phyloP scores from a whole-genome alignment of 2,797 vertebrate genomes.

The Sandelia bainsii region DNA sequence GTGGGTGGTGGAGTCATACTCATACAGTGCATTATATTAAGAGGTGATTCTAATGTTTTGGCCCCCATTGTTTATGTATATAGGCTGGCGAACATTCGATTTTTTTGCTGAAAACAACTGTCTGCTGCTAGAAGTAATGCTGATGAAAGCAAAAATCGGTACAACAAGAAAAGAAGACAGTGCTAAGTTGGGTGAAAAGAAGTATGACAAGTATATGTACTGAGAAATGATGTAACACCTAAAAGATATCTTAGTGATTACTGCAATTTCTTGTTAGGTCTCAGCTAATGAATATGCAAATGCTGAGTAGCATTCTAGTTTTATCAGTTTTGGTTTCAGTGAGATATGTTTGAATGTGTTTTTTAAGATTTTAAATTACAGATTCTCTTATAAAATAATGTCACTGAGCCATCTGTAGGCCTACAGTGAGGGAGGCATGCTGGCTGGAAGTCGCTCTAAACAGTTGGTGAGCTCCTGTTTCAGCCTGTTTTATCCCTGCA shows the following conservation, averaged over 20 bases:
- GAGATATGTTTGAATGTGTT: not conserved
- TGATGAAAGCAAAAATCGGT: too few relatives aligned
- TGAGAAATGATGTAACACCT: not conserved
- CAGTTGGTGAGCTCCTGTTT: conserved; percentile 45
- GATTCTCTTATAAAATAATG: conserved; percentile 24
- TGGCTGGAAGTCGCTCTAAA: conserved; percentile 19
- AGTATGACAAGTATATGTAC: too few relatives aligned
- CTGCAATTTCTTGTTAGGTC: not conserved
- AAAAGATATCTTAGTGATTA: not conserved
- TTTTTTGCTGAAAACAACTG: too few relatives aligned
- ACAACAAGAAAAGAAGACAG: too few relatives aligned
- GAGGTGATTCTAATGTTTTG: too few relatives aligned
- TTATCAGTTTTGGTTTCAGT: not conserved
- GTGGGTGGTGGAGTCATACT: too few relatives aligned
- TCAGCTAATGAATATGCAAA: not conserved
- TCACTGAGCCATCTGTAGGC: conserved; percentile 23
- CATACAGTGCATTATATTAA: too few relatives aligned
- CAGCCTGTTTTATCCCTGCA: conserved; percentile 25
- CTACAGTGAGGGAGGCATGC: conserved; percentile 20
- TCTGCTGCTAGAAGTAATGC: too few relatives aligned
- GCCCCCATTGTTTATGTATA: too few relatives aligned
- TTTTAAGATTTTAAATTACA: not conserved
- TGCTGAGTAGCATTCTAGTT: not conserved
- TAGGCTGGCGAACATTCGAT: too few relatives aligned
- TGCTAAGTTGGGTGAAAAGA: not conserved